Percentiles rank a stretch among this genome's conserved stretches.
phyloP scores from a whole-genome alignment of 2,888 invertebrate species.

The Polia nebulosa region DNA sequence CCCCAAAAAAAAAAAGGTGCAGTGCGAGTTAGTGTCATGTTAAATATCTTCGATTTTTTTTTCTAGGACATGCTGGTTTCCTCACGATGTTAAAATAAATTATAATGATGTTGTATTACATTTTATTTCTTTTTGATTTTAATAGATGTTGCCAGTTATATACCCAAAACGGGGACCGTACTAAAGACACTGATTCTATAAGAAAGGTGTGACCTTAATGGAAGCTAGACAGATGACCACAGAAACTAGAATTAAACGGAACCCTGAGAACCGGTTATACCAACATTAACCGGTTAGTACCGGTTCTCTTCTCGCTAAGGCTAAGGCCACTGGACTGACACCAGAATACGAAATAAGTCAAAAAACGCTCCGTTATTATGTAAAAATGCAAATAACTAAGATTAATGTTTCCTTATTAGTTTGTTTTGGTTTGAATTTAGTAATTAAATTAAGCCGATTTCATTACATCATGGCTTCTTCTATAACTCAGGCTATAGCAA shows the following conservation, averaged over 20 bases:
- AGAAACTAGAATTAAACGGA: neutral
- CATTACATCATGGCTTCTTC: conserved; percentile 17
- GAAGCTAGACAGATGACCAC: conserved; percentile 2
- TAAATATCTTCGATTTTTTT: too few relatives aligned
- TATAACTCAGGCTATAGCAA: neutral
- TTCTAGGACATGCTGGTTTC: too few relatives aligned
- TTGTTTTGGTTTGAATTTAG: conserved; percentile 22
- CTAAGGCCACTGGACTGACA: conserved; percentile 29
- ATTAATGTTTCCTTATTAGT: conserved; percentile 44
- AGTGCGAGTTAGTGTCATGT: too few relatives aligned
- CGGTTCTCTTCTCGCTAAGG: conserved; percentile 24
- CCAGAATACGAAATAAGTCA: conserved; percentile 1
- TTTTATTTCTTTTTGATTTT: too few relatives aligned
- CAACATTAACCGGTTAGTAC: conserved; percentile 1
- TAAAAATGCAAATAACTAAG: conserved; percentile 28
- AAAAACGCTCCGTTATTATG: conserved; percentile 30
- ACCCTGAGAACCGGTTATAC: conserved; percentile 38
- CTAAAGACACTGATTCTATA: too few relatives aligned
- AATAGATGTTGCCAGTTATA: neutral
- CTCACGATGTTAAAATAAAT: too few relatives aligned
- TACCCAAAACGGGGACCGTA: too few relatives aligned
- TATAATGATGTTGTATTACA: too few relatives aligned
- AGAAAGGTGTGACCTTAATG: neutral
- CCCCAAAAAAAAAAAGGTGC: too few relatives aligned
- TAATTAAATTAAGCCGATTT: conserved; percentile 19